phyloP scores from a whole-genome alignment of 2,888 invertebrate species.

The Actias luna region DNA sequence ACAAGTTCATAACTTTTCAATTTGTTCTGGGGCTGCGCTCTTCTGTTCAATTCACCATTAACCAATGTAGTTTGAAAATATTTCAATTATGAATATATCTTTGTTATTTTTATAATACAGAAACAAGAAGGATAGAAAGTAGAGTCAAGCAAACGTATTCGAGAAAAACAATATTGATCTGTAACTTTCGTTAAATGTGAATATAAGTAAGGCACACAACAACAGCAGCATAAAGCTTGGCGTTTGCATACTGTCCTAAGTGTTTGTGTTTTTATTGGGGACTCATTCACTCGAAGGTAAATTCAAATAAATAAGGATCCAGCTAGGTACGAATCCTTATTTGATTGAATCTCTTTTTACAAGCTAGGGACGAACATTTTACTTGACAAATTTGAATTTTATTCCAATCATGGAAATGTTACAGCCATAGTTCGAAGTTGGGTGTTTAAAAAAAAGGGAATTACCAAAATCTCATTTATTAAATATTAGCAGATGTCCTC shows the following conservation, averaged over 20 bases:
- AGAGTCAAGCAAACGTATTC: neutral
- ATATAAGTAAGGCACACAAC: neutral
- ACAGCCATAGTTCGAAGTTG: conserved; percentile 14
- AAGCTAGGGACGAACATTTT: conserved; percentile 44
- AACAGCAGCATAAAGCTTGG: neutral
- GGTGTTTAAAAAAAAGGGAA: conserved; percentile 11
- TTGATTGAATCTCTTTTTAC: conserved; percentile 66
- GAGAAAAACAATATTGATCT: neutral
- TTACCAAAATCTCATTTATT: too few species aligned
- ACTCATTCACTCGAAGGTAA: conserved; percentile 40
- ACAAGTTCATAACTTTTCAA: too few species aligned
- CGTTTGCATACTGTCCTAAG: conserved; percentile 10
- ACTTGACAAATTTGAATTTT: conserved; percentile 65
- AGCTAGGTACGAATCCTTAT: conserved; percentile 52
- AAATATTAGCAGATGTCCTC: too few species aligned
- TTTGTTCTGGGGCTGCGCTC: too few species aligned
- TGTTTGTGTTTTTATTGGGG: conserved; percentile 42
- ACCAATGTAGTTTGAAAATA: neutral
- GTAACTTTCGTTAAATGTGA: neutral
- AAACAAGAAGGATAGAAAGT: neutral
- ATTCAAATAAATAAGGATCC: conserved; percentile 60
- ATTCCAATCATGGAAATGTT: conserved; percentile 52
- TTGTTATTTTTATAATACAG: neutral
- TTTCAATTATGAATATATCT: neutral
- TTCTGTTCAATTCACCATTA: too few species aligned